Evolutionary conservation across 2,888 invertebrate species (phyloP).

Genomic region (Chloroclystis v-ata): DNA sequence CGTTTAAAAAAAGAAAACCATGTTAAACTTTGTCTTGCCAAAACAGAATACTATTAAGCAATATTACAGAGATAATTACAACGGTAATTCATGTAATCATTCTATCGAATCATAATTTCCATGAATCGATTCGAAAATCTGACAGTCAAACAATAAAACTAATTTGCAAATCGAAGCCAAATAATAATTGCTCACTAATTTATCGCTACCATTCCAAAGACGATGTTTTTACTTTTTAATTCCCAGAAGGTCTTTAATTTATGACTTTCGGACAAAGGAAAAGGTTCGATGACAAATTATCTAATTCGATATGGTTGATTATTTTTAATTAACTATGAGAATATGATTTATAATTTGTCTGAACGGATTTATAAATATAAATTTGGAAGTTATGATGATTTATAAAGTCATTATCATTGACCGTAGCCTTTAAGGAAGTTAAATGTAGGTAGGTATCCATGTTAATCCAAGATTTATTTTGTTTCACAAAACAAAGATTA

Average conservation of each 20-base stretch:
- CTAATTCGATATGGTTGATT: slow-evolving; percentile 62
- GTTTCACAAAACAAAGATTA: too few species aligned
- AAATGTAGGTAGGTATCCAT: too few species aligned
- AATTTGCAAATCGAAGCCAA: slow-evolving; percentile 28
- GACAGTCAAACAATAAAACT: slow-evolving; percentile 30
- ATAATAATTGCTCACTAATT: slow-evolving; percentile 43
- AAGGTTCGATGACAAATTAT: slow-evolving; percentile 66
- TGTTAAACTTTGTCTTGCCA: too few species aligned
- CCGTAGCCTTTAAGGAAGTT: background rate
- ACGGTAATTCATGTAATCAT: too few species aligned
- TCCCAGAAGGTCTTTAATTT: slow-evolving; percentile 68
- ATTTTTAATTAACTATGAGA: slow-evolving; percentile 58
- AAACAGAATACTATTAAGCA: too few species aligned
- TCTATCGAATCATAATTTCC: too few species aligned
- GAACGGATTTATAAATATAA: background rate
- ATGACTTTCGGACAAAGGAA: slow-evolving; percentile 48
- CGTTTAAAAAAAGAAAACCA: too few species aligned
- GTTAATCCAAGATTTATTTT: too few species aligned
- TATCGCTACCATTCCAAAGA: slow-evolving; percentile 39
- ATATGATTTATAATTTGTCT: slow-evolving; percentile 32
- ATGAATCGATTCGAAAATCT: too few species aligned
- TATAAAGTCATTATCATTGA: background rate
- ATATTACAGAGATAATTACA: too few species aligned
- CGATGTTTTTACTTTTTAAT: slow-evolving; percentile 34
- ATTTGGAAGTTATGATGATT: background rate